A percentile compares a stretch with the other conserved stretches of the same genome.
Conservation (phyloP, 2,797 vertebrate species). For the Crossoptilon crossoptilon region DNA sequence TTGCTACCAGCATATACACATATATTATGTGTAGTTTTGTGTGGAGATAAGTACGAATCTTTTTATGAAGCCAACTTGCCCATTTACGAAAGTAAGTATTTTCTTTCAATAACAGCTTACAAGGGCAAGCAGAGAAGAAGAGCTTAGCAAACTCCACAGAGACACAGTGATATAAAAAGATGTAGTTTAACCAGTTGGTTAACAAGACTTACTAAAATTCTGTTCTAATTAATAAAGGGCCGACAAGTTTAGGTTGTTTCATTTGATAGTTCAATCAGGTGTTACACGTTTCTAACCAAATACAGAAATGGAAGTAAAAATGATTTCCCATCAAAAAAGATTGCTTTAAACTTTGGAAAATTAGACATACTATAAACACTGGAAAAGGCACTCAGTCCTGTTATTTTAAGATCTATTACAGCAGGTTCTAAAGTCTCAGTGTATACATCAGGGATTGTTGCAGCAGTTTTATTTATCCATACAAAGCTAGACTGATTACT, state of each 20-base stretch:
- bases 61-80: not conserved
- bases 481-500: slow-evolving; percentile 72
- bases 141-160: not conserved
- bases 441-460: slow-evolving; percentile 51
- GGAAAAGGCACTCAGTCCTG: slow-evolving; percentile 12
- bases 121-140: not conserved
- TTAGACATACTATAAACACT: slow-evolving; percentile 31
- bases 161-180: not conserved
- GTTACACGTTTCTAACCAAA: slow-evolving; percentile 4
- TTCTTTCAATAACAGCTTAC: not conserved
- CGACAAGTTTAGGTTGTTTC: not conserved
- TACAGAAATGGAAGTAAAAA: not conserved
- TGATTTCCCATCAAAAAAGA: slow-evolving; percentile 17
- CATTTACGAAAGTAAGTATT: not conserved
- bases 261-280: not conserved
- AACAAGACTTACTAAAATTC: slow-evolving; percentile 23
- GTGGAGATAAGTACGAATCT: not conserved
- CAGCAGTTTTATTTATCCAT: slow-evolving; percentile 73
- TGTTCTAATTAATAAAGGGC: not conserved
- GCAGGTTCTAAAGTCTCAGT: slow-evolving; percentile 40
- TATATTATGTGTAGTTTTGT: not conserved
- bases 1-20: not conserved
- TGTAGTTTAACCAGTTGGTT: not conserved
- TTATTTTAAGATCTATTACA: slow-evolving; percentile 45
- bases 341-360: slow-evolving; percentile 53